phyloP scores from a whole-genome alignment of 2,797 vertebrate genomes.

The Bothrops alternatus region DNA sequence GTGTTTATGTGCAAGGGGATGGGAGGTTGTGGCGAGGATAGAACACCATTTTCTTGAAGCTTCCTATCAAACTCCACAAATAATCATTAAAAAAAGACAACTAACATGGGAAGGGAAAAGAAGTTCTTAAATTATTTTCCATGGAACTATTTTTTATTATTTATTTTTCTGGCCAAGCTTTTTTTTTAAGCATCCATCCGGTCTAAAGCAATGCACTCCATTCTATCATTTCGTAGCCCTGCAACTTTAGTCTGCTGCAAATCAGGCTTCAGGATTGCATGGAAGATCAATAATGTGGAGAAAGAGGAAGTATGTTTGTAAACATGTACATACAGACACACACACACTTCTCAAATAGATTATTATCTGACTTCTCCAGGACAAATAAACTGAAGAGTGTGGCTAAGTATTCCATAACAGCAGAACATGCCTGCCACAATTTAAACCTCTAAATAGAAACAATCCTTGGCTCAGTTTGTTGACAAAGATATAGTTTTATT shows the following conservation, averaged over 20 bases:
- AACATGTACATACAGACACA: no score
- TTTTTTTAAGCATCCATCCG: background rate
- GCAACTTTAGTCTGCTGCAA: background rate
- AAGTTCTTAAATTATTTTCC: background rate
- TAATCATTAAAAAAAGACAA: background rate
- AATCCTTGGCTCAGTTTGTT: background rate
- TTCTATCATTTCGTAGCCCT: background rate
- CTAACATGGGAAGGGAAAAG: rapidly evolving
- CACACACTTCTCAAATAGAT: background rate
- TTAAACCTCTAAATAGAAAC: background rate
- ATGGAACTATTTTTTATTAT: background rate
- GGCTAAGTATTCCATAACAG: background rate
- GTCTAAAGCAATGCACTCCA: background rate
- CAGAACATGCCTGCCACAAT: background rate
- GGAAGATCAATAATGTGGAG: background rate
- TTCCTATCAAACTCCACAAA: background rate
- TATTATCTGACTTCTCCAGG: no score
- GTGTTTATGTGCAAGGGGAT: background rate
- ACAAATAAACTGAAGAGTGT: background rate
- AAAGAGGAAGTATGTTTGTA: background rate
- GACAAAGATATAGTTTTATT: background rate
- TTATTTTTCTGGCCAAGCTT: background rate
- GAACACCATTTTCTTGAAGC: background rate
- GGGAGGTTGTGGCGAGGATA: background rate
- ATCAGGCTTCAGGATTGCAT: background rate